Conservation (phyloP, 2,888 invertebrate genomes). For the Exocentrus adspersus region DNA sequence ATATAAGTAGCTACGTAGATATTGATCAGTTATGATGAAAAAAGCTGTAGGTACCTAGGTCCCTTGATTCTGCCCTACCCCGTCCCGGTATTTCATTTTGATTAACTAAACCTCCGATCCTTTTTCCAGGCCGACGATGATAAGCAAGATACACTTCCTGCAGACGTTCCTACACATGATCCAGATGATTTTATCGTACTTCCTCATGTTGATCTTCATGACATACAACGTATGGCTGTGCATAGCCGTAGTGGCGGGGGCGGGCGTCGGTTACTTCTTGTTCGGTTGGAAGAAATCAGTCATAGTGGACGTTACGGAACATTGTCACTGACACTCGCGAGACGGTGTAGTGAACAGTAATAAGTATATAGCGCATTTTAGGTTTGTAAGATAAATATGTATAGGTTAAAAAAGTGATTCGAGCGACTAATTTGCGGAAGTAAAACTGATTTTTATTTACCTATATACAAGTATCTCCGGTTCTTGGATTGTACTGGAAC, state of each 20-base stretch:
- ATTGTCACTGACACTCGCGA: constrained; percentile 81
- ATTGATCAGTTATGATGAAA: no score
- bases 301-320: constrained; percentile 93
- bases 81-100: no score
- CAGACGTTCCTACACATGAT: constrained; percentile 90
- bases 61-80: no score
- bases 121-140: constrained; percentile 80
- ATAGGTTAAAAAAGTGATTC: constrained; percentile 28
- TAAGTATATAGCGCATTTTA: constrained; percentile 35
- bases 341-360: constrained; percentile 29
- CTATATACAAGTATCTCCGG: constrained; percentile 15
- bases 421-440: constrained; percentile 19
- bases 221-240: constrained; percentile 96
- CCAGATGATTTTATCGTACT: constrained; percentile 91
- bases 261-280: constrained; percentile 91
- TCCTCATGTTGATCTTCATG: constrained; percentile 97
- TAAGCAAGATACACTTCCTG: constrained; percentile 83
- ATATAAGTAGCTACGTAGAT: no score
- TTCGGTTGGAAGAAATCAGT: constrained; percentile 97
- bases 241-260: constrained; percentile 87
- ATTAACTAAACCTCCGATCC: no score
- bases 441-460: constrained; percentile 25
- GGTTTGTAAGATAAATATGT: constrained; percentile 35
- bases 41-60: no score
- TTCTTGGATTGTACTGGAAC: constrained; percentile 10